Conservation (phyloP, 2,113 vertebrate species). For the Thalassoma bifasciatum region DNA sequence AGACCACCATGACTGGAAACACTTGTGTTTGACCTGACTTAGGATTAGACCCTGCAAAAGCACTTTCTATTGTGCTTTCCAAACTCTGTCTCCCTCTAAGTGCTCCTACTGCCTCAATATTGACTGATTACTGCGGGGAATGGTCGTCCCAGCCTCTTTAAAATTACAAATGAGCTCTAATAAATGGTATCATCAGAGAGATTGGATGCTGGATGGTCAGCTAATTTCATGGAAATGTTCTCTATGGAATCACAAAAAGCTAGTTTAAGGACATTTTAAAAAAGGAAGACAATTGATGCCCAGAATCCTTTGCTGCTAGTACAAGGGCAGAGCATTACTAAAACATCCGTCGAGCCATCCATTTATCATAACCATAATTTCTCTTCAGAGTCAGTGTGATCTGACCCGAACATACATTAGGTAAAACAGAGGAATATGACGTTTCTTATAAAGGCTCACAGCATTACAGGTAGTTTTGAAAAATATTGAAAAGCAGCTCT, state of each 20-base stretch:
- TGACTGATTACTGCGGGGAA: constrained; percentile 42
- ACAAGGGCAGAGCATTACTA: constrained; percentile 7
- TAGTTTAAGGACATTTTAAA: background rate
- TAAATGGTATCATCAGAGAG: constrained; percentile 42
- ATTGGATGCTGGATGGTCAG: constrained; percentile 24
- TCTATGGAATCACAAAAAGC: background rate
- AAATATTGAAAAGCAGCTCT: constrained; percentile 24
- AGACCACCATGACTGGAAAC: constrained; percentile 14
- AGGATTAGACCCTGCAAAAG: constrained; percentile 24
- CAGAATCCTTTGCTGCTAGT: constrained; percentile 3
- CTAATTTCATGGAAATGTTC: constrained; percentile 9
- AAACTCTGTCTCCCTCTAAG: constrained; percentile 45
- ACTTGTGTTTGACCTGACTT: constrained; percentile 24
- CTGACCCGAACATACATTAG: constrained; percentile 14
- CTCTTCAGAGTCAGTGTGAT: constrained; percentile 4
- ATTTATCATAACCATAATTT: constrained; percentile 14
- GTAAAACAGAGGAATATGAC: constrained; percentile 21
- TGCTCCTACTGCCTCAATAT: constrained; percentile 49
- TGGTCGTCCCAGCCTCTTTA: constrained; percentile 33
- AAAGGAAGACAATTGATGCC: background rate
- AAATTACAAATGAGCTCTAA: constrained; percentile 51
- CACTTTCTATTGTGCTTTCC: constrained; percentile 29
- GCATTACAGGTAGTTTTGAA: no score
- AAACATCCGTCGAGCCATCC: constrained; percentile 3
- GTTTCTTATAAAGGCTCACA: constrained; percentile 22